Conservation (phyloP, 2,113 vertebrate species). For the Chitala chitala region DNA sequence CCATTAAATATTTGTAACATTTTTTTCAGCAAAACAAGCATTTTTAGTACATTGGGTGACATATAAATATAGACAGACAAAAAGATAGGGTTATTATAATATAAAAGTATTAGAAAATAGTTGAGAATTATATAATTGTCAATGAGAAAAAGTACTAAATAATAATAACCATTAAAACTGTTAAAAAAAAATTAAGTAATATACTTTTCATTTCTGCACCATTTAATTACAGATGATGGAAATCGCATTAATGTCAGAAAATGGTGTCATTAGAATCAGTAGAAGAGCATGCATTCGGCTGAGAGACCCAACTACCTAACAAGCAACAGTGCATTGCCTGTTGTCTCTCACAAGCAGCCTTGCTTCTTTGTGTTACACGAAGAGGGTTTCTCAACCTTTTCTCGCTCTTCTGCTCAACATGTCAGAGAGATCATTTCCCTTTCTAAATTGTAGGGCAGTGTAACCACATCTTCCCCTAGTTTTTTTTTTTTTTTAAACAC, state of each 20-base stretch:
- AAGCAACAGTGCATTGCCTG: not conserved
- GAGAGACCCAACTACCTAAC: not conserved
- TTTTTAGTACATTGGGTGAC: conserved; percentile 1
- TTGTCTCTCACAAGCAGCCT: not conserved
- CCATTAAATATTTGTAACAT: too few species aligned
- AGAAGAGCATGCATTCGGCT: not conserved
- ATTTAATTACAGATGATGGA: not conserved
- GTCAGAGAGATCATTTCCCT: conserved; percentile 24
- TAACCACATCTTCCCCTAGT: conserved; percentile 14
- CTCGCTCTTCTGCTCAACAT: conserved; percentile 9
- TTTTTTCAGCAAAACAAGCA: not conserved
- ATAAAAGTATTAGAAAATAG: too few species aligned
- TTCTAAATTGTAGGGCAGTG: conserved; percentile 17
- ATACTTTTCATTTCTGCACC: not conserved
- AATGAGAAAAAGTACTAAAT: too few species aligned
- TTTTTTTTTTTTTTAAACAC: conserved; percentile 30
- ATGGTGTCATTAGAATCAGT: not conserved
- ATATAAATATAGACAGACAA: too few species aligned
- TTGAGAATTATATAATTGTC: too few species aligned
- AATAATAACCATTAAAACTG: too few species aligned
- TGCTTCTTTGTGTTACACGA: not conserved
- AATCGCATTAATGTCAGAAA: not conserved
- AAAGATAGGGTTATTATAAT: too few species aligned
- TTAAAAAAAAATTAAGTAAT: too few species aligned
- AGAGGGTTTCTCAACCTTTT: conserved; percentile 16